Percentiles rank a stretch among this genome's conserved stretches.
Conservation (phyloP, 2,888 invertebrate species). For the Ceraclea dissimilis region DNA sequence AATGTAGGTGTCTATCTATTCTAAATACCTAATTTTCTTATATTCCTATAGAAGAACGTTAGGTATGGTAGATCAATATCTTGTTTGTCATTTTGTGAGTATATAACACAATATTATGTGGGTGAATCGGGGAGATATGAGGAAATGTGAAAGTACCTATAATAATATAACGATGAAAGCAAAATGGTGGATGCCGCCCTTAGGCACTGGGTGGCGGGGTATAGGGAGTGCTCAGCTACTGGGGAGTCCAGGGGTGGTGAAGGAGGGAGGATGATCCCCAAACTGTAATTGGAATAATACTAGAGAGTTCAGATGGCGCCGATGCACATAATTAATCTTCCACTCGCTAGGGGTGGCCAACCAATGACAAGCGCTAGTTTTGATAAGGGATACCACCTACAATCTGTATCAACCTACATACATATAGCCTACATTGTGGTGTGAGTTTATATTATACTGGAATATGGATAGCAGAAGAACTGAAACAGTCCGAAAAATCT, state of each 20-base stretch:
- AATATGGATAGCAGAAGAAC: too few relatives aligned
- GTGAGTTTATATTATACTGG: not conserved
- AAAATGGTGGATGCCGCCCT: not conserved
- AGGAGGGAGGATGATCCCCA: conserved; percentile 16
- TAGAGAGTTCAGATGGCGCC: conserved; percentile 24
- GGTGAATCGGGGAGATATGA: too few relatives aligned
- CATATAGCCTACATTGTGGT: not conserved
- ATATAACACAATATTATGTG: too few relatives aligned
- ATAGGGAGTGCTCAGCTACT: conserved; percentile 4
- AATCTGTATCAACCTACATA: not conserved
- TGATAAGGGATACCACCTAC: conserved; percentile 3
- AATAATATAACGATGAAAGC: conserved; percentile 2
- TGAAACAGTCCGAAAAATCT: too few relatives aligned
- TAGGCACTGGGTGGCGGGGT: conserved; percentile 1
- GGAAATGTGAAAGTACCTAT: not conserved
- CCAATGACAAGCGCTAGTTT: conserved; percentile 19
- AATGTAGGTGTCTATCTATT: too few relatives aligned
- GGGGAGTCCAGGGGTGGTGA: conserved; percentile 3
- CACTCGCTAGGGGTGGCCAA: conserved; percentile 14
- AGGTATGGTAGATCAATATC: too few relatives aligned
- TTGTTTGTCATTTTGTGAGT: too few relatives aligned
- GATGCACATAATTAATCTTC: conserved; percentile 26
- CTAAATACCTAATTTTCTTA: too few relatives aligned
- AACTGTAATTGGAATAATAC: conserved; percentile 26
- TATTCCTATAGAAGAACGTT: too few relatives aligned